Percentiles rank a stretch among this genome's conserved stretches.
phyloP scores from a whole-genome alignment of 35 echinoderm and acorn worm species.

The Lytechinus variegatus region DNA sequence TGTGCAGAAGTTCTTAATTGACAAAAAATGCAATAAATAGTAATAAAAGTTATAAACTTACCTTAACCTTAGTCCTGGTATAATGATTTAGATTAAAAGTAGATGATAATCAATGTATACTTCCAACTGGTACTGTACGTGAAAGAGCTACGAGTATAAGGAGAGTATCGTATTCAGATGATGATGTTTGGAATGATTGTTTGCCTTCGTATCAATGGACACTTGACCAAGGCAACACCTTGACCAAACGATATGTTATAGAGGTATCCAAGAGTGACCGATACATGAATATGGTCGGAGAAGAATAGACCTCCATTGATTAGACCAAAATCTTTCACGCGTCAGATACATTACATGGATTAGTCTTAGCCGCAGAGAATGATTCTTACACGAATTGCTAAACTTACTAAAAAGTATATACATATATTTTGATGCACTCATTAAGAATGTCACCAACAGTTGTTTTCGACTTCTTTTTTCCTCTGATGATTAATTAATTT shows the following conservation, averaged over 20 bases:
- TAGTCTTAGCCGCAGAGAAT: not conserved
- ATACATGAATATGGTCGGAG: not conserved
- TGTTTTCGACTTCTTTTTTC: too few species aligned
- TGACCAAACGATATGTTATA: not conserved
- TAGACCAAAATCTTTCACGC: too few species aligned
- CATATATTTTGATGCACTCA: too few species aligned
- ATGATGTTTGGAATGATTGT: not conserved
- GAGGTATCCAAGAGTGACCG: not conserved
- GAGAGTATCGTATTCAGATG: not conserved
- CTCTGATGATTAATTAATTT: too few species aligned
- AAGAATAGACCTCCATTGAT: not conserved
- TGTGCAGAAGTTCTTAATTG: too few species aligned
- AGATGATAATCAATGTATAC: not conserved
- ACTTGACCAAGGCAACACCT: not conserved
- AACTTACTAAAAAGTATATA: too few species aligned
- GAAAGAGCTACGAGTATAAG: not conserved
- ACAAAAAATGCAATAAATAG: not conserved
- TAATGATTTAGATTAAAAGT: not conserved
- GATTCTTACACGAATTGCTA: too few species aligned
- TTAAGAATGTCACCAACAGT: too few species aligned
- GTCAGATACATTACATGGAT: not conserved
- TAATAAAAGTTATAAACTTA: not conserved
- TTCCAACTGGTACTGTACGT: not conserved
- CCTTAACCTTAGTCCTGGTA: not conserved
- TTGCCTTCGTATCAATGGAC: not conserved